Conservation (phyloP, 2,797 vertebrate genomes). For the Cyclopterus lumpus region DNA sequence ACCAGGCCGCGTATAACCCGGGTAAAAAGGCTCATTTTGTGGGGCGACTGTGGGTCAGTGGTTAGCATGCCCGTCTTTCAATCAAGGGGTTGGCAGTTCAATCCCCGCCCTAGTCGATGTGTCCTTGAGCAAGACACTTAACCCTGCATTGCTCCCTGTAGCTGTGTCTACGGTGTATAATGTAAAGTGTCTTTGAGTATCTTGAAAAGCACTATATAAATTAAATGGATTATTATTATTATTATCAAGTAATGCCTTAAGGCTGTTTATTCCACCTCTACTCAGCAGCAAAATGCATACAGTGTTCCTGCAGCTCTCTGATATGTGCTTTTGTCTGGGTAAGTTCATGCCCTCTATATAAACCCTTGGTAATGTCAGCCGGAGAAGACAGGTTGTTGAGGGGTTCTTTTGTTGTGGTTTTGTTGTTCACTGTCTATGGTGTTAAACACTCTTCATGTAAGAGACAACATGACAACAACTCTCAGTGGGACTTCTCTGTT, state of each 20-base stretch:
- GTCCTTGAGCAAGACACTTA: no score
- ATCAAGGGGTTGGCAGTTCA: no score
- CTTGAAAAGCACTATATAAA: no score
- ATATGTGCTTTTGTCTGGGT: constrained; percentile 56
- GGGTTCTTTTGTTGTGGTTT: constrained; percentile 29
- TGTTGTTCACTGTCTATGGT: constrained; percentile 18
- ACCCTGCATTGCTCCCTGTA: no score
- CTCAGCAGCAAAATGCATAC: constrained; percentile 58
- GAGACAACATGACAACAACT: constrained; percentile 21
- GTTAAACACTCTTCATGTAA: constrained; percentile 23
- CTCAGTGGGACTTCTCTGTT: neutral
- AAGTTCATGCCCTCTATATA: constrained; percentile 65
- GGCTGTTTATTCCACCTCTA: constrained; percentile 67
- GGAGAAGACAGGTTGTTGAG: constrained; percentile 41
- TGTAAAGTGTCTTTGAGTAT: no score
- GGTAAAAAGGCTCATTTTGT: constrained; percentile 71
- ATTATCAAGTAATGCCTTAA: constrained; percentile 67
- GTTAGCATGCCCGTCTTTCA: no score
- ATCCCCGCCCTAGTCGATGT: no score
- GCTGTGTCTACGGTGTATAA: no score
- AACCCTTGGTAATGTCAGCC: constrained; percentile 62
- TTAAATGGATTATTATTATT: no score
- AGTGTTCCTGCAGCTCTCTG: constrained; percentile 52
- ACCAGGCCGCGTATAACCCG: constrained; percentile 58
- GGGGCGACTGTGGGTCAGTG: no score